A percentile compares a stretch with the other conserved stretches of the same genome.
These are phyloP conservation scores for Lasioglossum figueresi DNA, from an alignment of 2,888 invertebrate genomes.

Conservation along the genomic window DNA sequence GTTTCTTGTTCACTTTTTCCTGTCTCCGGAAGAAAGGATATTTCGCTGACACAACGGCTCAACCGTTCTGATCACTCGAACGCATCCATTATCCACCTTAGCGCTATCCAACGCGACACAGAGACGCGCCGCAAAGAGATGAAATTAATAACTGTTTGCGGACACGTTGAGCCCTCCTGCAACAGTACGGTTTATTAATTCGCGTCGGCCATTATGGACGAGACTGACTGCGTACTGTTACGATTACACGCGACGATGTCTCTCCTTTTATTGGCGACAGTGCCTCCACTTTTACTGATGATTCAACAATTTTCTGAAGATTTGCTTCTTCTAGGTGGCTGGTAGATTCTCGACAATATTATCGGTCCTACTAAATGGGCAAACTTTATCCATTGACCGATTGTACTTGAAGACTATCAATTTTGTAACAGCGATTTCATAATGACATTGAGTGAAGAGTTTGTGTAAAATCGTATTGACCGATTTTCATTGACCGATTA, in stretches of 20 bases:
- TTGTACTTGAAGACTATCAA: too few relatives aligned
- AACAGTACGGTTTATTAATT: constrained; percentile 68
- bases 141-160: constrained; percentile 73
- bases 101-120: constrained; percentile 33
- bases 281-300: constrained; percentile 9
- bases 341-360: too few relatives aligned
- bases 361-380: too few relatives aligned
- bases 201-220: constrained; percentile 44
- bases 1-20: background rate
- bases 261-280: background rate
- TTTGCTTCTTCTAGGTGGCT: background rate
- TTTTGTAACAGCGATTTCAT: too few relatives aligned
- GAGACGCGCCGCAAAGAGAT: constrained; percentile 59
- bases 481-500: too few relatives aligned
- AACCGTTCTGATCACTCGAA: constrained; percentile 61
- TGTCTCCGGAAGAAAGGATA: constrained; percentile 42
- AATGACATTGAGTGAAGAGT: too few relatives aligned
- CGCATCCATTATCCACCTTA: constrained; percentile 69
- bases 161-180: constrained; percentile 61
- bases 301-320: background rate
- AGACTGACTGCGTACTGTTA: constrained; percentile 47
- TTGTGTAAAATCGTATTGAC: too few relatives aligned
- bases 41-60: constrained; percentile 63
- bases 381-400: too few relatives aligned
- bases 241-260: background rate